phyloP scores from a whole-genome alignment of 2,113 vertebrate genomes.

The Sakesphorus luctuosus region DNA sequence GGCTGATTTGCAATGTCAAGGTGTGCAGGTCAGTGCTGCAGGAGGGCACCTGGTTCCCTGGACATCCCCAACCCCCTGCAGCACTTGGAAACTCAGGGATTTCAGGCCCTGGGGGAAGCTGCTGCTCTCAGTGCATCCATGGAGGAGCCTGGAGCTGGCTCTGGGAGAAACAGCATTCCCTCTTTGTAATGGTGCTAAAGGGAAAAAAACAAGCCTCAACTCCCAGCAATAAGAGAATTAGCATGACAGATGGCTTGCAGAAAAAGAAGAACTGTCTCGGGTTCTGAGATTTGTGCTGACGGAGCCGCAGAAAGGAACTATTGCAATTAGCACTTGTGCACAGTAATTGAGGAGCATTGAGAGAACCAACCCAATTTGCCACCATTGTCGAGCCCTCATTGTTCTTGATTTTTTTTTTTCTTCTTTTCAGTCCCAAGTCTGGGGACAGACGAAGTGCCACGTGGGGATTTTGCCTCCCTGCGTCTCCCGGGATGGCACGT shows the following conservation, averaged over 20 bases:
- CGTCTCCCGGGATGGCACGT: neutral
- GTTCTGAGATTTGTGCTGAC: slow-evolving; percentile 64
- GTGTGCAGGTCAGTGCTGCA: neutral
- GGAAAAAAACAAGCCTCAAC: neutral
- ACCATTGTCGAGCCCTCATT: slow-evolving; percentile 16
- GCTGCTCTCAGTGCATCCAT: neutral
- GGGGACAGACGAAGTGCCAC: neutral
- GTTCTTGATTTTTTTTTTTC: slow-evolving; percentile 9
- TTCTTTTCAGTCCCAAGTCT: neutral
- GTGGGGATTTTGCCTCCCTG: neutral
- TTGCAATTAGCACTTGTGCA: slow-evolving; percentile 36
- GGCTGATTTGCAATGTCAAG: neutral
- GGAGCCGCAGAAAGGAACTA: neutral
- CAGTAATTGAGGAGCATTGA: slow-evolving; percentile 47
- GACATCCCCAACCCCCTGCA: neutral
- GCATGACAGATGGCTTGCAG: slow-evolving; percentile 62
- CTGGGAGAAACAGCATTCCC: neutral
- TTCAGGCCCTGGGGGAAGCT: neutral
- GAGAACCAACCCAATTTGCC: slow-evolving; percentile 37
- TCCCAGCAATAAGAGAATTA: slow-evolving; percentile 32
- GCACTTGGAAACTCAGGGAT: accelerated
- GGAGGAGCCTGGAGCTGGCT: neutral
- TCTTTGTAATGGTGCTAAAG: neutral
- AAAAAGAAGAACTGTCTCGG: slow-evolving; percentile 26
- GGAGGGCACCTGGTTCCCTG: neutral